Conservation (phyloP, 2,113 vertebrate species). For the Aythya baeri region DNA sequence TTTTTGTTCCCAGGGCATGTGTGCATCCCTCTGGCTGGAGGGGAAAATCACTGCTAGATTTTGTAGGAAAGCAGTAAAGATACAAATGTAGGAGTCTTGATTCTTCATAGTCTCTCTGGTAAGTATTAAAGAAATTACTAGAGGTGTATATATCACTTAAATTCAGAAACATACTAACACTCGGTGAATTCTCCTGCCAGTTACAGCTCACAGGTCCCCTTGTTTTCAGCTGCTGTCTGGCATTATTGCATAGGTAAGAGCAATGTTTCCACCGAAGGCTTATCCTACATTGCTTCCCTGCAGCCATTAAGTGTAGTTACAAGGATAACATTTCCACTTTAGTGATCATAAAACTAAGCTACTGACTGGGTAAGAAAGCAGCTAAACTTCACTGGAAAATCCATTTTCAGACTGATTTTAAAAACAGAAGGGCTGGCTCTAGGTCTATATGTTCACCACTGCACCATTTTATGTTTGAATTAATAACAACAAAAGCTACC, state of each 20-base stretch:
- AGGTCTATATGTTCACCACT: background rate
- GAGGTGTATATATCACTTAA: background rate
- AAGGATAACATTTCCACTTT: background rate
- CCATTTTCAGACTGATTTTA: background rate
- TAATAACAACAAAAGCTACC: slow-evolving; percentile 56
- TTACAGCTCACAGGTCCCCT: background rate
- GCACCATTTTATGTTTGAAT: background rate
- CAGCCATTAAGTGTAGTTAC: background rate
- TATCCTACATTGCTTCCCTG: background rate
- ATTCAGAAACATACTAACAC: background rate
- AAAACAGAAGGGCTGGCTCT: background rate
- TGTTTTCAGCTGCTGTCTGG: background rate
- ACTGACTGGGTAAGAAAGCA: background rate
- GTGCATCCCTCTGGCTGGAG: background rate
- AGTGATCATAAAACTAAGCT: background rate
- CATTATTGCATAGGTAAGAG: background rate
- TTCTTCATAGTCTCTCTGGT: background rate
- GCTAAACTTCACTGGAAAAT: background rate
- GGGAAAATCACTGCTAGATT: background rate
- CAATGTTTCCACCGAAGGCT: background rate
- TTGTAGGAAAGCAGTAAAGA: background rate
- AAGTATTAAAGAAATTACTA: background rate
- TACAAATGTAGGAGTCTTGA: background rate
- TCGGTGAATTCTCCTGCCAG: background rate
- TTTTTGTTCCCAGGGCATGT: background rate